Evolutionary conservation across 2,113 vertebrate genomes (phyloP), one percentile per base, ranked within the genome.

Genomic region (Embiotoca jacksoni): DNA sequence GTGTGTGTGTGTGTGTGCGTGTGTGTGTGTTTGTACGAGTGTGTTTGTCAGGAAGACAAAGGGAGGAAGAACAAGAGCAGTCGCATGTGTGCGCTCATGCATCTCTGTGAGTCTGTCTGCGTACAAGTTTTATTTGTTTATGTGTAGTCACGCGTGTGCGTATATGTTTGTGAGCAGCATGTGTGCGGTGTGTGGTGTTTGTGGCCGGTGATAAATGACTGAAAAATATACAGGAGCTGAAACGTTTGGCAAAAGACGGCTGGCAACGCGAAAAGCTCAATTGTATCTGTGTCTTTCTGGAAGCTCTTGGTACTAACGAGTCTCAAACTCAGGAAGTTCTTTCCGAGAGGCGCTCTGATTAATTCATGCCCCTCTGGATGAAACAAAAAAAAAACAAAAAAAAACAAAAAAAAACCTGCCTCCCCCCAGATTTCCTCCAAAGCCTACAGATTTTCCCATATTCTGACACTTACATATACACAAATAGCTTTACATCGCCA

Each of bases 311-410:
- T 83, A 67, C 65, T 76, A 74, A 85, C 61, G 6, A 87, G 80
- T 65, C 63, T 82, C 47, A 68, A 65, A 82, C 65, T 82, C 75
- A 75, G 56, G 65, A 83, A 76, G 49, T 76, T 86, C 59, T 77
- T 66, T 81, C 67, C 81, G 59, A 73, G 82, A 75, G 39, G 49
- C 31, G 36, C 54, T 78, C 46, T 88, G 52, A 87, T 87, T 84
- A 83, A 90, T 90, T 84, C 49, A 90, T 82, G 74, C 55, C 59
- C 63, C 81, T 79, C 61, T 75, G 57, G 59, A 69, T 80, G 74
- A 86, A 86, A 89, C 64, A 80, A 80, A 80, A 79, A 86, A 81
- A 79, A 86, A 81, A 76, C 37, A 79, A 86, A 81, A 76, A 79
- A 86, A 81, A 76, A n/a, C n/a, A 80, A 80, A 79, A 86, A 81